Evolutionary conservation across 2,888 invertebrate species (phyloP).

Genomic region (Corbicula japonica): DNA sequence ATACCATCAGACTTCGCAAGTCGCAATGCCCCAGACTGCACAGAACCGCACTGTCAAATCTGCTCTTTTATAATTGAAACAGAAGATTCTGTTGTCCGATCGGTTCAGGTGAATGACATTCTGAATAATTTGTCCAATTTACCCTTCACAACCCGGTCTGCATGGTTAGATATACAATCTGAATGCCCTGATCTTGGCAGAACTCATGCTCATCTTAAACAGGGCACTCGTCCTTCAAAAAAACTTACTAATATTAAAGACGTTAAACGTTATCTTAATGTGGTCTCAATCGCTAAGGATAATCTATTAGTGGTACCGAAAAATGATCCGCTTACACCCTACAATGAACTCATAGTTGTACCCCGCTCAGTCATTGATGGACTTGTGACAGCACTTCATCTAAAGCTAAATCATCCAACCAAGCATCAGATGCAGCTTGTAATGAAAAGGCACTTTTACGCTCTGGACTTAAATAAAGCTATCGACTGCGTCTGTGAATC

Average conservation of each 20-base stretch:
- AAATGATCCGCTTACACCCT: slow-evolving; percentile 33
- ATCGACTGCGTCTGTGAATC: slow-evolving; percentile 30
- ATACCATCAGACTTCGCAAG: slow-evolving; percentile 21
- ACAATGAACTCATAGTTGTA: slow-evolving; percentile 61
- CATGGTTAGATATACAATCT: slow-evolving; percentile 17
- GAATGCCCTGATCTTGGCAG: slow-evolving; percentile 28
- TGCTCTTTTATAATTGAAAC: slow-evolving; percentile 11
- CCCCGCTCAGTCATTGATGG: slow-evolving; percentile 64
- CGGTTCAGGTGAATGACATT: slow-evolving; percentile 32
- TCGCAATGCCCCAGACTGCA: slow-evolving; percentile 32
- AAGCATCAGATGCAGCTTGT: slow-evolving; percentile 55
- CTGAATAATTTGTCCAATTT: slow-evolving; percentile 10
- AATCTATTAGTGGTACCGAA: slow-evolving; percentile 21
- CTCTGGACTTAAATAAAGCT: slow-evolving; percentile 54
- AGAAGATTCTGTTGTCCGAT: slow-evolving; percentile 12
- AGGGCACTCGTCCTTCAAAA: slow-evolving; percentile 37
- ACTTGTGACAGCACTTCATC: slow-evolving; percentile 62
- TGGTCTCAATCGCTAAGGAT: slow-evolving; percentile 57
- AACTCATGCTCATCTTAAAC: slow-evolving; percentile 19
- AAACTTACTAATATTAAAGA: slow-evolving; percentile 64
- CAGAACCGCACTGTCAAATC: slow-evolving; percentile 12
- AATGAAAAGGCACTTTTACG: slow-evolving; percentile 56
- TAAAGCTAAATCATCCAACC: slow-evolving; percentile 63
- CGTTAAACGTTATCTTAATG: slow-evolving; percentile 56
- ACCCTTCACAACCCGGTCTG: slow-evolving; percentile 41